These are phyloP conservation scores for Leontocebus nigricollis DNA, from an alignment of 2,797 vertebrate species.

Conservation along the genomic window DNA sequence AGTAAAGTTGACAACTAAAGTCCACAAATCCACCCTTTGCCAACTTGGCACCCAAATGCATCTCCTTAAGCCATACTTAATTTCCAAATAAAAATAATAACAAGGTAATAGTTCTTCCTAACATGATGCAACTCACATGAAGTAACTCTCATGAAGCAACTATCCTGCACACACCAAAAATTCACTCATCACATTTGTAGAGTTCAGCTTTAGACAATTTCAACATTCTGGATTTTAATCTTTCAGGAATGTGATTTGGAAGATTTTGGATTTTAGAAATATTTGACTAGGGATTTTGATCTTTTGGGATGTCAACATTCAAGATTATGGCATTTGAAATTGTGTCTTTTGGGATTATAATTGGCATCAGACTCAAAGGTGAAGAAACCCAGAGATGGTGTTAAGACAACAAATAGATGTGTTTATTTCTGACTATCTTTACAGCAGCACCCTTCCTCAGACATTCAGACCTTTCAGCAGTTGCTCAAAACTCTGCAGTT, in stretches of 20 bases:
- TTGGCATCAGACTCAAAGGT: background rate
- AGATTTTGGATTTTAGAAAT: background rate
- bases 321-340: background rate
- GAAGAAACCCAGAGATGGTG: background rate
- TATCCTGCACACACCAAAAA: background rate
- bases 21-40: background rate
- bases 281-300: background rate
- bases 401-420: rapidly evolving
- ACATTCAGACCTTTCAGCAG: background rate
- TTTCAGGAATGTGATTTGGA: background rate
- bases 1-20: background rate
- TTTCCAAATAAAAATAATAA: background rate
- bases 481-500: background rate
- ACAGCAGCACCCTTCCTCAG: background rate
- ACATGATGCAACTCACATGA: background rate
- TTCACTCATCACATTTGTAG: background rate
- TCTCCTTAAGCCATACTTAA: background rate
- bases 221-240: background rate
- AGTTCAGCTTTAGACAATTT: background rate
- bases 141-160: background rate
- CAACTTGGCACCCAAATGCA: background rate
- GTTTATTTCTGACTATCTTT: background rate
- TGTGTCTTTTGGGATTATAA: background rate
- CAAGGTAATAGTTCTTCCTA: background rate
- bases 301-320: background rate